Evolutionary conservation across 2,113 vertebrate genomes (phyloP), one percentile per base, ranked within the genome.

Genomic region (Kryptolebias marmoratus): DNA sequence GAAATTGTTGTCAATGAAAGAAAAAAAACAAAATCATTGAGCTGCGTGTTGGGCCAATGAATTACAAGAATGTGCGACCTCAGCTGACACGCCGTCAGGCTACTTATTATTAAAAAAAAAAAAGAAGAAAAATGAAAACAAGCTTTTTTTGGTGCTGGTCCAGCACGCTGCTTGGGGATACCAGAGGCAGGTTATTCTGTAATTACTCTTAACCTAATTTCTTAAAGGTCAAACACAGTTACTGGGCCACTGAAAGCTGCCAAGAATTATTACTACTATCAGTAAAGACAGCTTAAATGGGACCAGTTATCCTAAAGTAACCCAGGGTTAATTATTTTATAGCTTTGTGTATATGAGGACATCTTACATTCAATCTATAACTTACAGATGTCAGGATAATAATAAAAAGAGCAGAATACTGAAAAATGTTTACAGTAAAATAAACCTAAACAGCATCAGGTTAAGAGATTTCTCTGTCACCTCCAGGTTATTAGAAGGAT

Each of bases 1-100:
- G 39, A 49, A 36, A 48, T 28, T 16, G 61, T 27, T 11, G 67
- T 48, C 72, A 78, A 78, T 64, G 18, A 86, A 88, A 81, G 50
- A 83, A 75, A 69, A 66, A 36, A n/a, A 32, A 81, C 80, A 90
- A 84, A 65, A 78, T 22, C 22, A 85, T 80, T 63, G 76, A 16
- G 52, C 39, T 57, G 74, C 27, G 65, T 59, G 64, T 75, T 39
- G 60, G 59, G 74, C 48, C 49, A 3, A 9, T 32, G 27, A 69
- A 78, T 63, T 61, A 49, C 55, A 71, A 64, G 49, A 54, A 62
- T 45, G 30, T 44, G 4, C 14, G 14, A 42, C 32, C 52, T 64
- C 58, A 61, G 50, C 48, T 15, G 64, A 45, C 53, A 56, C 66
- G 59, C 48, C 8, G 79, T 57, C 0, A 1, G 66, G 57, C 39